Percentiles rank a stretch among this genome's conserved stretches.
Conservation (phyloP, 2,888 invertebrate genomes). For the Sarcophaga rosellei region DNA sequence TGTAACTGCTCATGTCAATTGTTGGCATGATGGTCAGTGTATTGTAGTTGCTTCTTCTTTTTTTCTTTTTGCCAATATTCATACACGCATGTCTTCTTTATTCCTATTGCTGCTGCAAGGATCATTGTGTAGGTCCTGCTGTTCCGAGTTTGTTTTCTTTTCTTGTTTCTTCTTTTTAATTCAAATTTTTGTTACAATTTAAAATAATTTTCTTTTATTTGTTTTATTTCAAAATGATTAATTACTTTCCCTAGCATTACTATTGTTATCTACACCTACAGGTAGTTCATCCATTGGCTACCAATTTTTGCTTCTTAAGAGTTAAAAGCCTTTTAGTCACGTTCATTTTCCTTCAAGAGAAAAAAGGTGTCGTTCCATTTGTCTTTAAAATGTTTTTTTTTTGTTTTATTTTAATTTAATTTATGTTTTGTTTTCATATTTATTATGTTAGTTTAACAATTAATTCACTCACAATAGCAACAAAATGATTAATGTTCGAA, state of each 20-base stretch:
- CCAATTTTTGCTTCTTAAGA: slow-evolving; percentile 7
- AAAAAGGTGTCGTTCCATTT: slow-evolving; percentile 68
- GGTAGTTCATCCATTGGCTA: slow-evolving; percentile 42
- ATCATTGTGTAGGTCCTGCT: slow-evolving; percentile 56
- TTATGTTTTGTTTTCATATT: slow-evolving; percentile 59
- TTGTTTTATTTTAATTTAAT: slow-evolving; percentile 50
- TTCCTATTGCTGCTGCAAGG: slow-evolving; percentile 19
- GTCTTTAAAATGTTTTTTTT: slow-evolving; percentile 61
- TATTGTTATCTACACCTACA: slow-evolving; percentile 10
- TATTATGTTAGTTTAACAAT: slow-evolving; percentile 66
- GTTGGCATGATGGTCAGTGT: slow-evolving; percentile 30
- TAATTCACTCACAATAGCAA: slow-evolving; percentile 69
- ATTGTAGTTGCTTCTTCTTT: not conserved
- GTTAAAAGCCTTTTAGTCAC: slow-evolving; percentile 53
- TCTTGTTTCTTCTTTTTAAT: not conserved
- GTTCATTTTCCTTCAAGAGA: slow-evolving; percentile 23
- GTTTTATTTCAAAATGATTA: slow-evolving; percentile 56
- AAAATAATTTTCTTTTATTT: slow-evolving; percentile 50
- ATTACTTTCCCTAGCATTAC: slow-evolving; percentile 30
- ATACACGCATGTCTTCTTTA: no score
- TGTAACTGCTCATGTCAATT: slow-evolving; percentile 55
- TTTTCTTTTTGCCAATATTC: slow-evolving; percentile 23
- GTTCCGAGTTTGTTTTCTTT: slow-evolving; percentile 15
- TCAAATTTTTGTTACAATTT: slow-evolving; percentile 57
- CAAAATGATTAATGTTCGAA: slow-evolving; percentile 67